Evolutionary conservation across 2,797 vertebrate species (phyloP), one percentile per base, ranked within the genome.

Genomic region (Coilia nasus): DNA sequence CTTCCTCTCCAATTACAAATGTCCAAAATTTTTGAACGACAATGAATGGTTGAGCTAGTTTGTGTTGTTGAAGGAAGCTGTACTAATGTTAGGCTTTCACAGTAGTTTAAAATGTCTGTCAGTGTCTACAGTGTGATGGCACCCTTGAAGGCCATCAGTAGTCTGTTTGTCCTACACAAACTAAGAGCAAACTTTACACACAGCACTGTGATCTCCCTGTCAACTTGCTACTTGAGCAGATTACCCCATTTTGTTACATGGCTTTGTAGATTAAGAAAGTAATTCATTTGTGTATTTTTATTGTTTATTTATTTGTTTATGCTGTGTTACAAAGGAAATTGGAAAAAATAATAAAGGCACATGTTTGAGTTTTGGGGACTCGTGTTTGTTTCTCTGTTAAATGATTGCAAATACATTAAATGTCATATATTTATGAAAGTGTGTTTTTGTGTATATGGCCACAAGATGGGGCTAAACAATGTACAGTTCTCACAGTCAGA

Each of bases 291-390:
- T 78, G 71, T 78, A 21, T 78, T 59, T 78, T 78, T 78, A 78
- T 78, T 78, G 71, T 78, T 78, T 78, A 78, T 78, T 78, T 78
- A 78, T 78, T 78, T 78, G 71, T 78, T 78, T 41, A 78, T 78
- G 31, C 71, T 78, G 71, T 78, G 35, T 78, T 41, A 78, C 35
- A 78, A 78, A 44, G 35, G 71, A 78, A 41, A 78, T 78, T 44
- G 35, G 41, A 78, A 78, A 78, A 54, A 54, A 54, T 54, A 78
- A 78, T 78, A 78, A 78, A 78, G 71, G 71, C 71, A 78, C 44
- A 78, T 78, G 71, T 78, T 78, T 78, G 17, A 78, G 35, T 41
- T 78, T 78, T 44, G 19, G 31, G 17, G 71, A 44, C 6, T 78
- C 44, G 6, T 5, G 0, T 59, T 19, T 78, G 31, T 10, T 54